Percentiles rank a stretch among this genome's conserved stretches.
Evolutionary conservation across 2,888 invertebrate species (phyloP).

Genomic region (Coleophora flavipennella): DNA sequence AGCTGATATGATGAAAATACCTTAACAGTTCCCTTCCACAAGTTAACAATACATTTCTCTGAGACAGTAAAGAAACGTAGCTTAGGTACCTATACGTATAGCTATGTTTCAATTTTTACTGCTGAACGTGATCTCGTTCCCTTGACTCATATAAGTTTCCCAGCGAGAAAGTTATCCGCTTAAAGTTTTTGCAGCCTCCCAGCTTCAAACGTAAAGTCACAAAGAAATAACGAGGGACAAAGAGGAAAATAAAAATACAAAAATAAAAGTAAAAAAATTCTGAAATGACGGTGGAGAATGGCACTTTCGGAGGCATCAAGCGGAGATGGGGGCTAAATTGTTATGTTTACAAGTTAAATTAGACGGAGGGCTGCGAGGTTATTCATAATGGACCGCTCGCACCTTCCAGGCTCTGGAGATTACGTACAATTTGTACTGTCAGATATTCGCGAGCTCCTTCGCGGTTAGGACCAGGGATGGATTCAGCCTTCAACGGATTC

Average conservation of each 20-base stretch:
- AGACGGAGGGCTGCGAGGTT: slow-evolving; percentile 53
- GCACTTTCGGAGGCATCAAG: slow-evolving; percentile 56
- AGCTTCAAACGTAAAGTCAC: slow-evolving; percentile 26
- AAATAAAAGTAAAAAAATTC: slow-evolving; percentile 55
- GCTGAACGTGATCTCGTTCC: too few relatives aligned
- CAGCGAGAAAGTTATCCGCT: slow-evolving; percentile 4
- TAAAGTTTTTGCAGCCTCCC: slow-evolving; percentile 16
- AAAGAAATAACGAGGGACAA: slow-evolving; percentile 40
- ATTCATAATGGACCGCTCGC: slow-evolving; percentile 50
- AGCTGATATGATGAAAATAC: too few relatives aligned
- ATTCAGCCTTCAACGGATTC: background rate
- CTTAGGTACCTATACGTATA: too few relatives aligned
- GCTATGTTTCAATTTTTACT: too few relatives aligned
- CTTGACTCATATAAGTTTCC: too few relatives aligned
- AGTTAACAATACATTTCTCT: too few relatives aligned
- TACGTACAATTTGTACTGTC: slow-evolving; percentile 47
- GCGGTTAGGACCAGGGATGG: slow-evolving; percentile 6
- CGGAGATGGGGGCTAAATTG: slow-evolving; percentile 59
- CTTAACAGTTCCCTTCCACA: too few relatives aligned
- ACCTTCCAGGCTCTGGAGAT: slow-evolving; percentile 48
- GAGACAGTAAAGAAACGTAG: too few relatives aligned
- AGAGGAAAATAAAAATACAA: slow-evolving; percentile 37
- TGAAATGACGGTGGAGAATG: slow-evolving; percentile 50
- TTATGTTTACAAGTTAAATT: slow-evolving; percentile 68
- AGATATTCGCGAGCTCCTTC: slow-evolving; percentile 14